Base-by-base conservation (phyloP, 2,888 invertebrate species). In the Ophioninae sp. region DNA sequence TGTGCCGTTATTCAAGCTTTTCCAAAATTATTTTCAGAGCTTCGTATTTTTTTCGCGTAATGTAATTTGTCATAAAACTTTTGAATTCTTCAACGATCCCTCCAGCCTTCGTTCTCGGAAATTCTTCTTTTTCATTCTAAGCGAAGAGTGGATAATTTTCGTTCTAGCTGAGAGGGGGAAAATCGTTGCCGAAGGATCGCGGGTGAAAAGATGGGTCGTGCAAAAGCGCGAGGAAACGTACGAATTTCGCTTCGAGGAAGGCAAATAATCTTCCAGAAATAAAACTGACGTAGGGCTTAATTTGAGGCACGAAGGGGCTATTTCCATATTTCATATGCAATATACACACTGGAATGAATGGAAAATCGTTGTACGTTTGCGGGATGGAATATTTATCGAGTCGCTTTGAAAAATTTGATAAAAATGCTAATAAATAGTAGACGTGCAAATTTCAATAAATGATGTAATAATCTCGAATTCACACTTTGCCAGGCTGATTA, bases 241-340 rank as follows among this genome's bases (percentile, higher is more conserved):
- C 67, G 59, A 74, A 59, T 61, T 69, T 58, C 5, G 10, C 37
- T 68, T 67, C 61, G 56, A 39, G 61, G 61, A 68, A 56, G 67
- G 59, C 68, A 51, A 77, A 71, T 51, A 64, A 79, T n/a, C 44
- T 51, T 73, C 83, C 71, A 71, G 65, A 85, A 85, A 83, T 85
- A 85, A 78, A 75, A 22, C 71, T 83, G 80, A 82, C 82, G 79
- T 72, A 64, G 78, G 39, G 74, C 78, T 76, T 65, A 61, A 61
- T 68, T 79, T 76, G 67, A 39, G 44, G 44, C 44, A 64, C 75
- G 59, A 61, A 41, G 7, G 56, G 67, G 41, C 73, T 59, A 78
- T 71, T 65, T 79, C 30, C 84, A 82, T 68, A 72, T 56, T 13
- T n/a, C 64, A 71, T 65, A 72, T 56, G 37, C 39, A 23, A 56